Percentiles rank a stretch among this genome's conserved stretches.
Conservation (phyloP, 2,888 invertebrate genomes). For the Frankliniella intonsa region DNA sequence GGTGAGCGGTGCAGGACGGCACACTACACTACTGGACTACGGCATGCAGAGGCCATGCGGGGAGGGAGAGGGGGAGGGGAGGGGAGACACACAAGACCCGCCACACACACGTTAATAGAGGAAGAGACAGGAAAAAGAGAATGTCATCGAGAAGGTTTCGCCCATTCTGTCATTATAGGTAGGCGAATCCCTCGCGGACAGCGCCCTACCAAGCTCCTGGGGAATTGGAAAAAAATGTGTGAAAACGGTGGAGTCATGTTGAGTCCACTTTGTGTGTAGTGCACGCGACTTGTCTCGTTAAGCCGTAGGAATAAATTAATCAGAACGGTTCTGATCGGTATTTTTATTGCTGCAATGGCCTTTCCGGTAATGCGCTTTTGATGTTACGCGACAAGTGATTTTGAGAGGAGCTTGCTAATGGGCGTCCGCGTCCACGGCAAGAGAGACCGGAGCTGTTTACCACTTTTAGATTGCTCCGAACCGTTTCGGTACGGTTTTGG, state of each 20-base stretch:
- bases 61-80: neutral
- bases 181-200: neutral
- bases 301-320: no score
- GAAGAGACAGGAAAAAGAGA: neutral
- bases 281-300: no score
- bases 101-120: neutral
- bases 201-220: neutral
- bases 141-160: neutral
- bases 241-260: no score
- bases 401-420: neutral
- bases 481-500: slow-evolving; percentile 17
- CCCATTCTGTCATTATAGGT: neutral
- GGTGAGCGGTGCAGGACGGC: neutral
- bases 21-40: neutral
- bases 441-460: neutral
- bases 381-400: no score
- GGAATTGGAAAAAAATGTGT: neutral
- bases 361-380: no score
- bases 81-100: neutral
- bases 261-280: no score
- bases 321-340: no score
- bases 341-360: no score
- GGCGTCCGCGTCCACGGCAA: neutral
- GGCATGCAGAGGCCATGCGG: neutral
- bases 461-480: neutral